Base-by-base conservation (phyloP, 2,888 invertebrate genomes). In the Lithodes maja region DNA sequence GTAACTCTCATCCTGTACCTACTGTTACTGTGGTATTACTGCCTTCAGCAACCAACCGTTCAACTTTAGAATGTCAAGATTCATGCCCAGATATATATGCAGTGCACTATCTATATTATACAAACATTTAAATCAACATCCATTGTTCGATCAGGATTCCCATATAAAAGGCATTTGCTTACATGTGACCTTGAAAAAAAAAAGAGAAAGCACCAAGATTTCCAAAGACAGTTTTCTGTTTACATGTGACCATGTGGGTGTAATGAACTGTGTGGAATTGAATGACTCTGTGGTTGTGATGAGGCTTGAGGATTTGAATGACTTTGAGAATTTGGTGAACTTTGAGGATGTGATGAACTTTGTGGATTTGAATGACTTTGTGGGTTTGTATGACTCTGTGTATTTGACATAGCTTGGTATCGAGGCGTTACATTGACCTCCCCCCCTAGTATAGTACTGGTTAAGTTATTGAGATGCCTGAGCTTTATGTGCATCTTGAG, bases 401-500 rank as follows among this genome's bases (percentile, higher is more conserved):
- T 33, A 49, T 50, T 75, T 71, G 86, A 86, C 33, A 82, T 50
- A 61, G 71, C 86, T 86, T 86, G 86, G 69, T 53, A 71, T n/a
- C 17, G 71, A 71, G 71, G 17, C 15, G n/a, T 79, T 54, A 80
- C 54, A 33, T 33, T 33, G 15, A 55, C 15, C 9, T 87, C 83
- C 83, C 87, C 87, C 53, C 83, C 55, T 74, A 74, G 33, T 2
- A 78, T 15, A 61, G 68, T 68, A 50, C 69, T 68, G 15, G 50
- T 49, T n/a, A 87, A 49, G 54, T 78, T 78, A 33, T 87, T 82
- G 69, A 87, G 54, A 69, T 87, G 87, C 79, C 61, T 87, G n/a
- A 87, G 78, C 78, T 83, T 87, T 53, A 87, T 83, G 54, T 87
- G 87, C 53, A 80, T 87, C 87, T 90, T 85, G 49, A 91, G 83